Percentiles rank a stretch among this genome's conserved stretches.
These are phyloP conservation scores for Eristalis tenax DNA, from an alignment of 2,888 invertebrate genomes.

Conservation along the genomic window DNA sequence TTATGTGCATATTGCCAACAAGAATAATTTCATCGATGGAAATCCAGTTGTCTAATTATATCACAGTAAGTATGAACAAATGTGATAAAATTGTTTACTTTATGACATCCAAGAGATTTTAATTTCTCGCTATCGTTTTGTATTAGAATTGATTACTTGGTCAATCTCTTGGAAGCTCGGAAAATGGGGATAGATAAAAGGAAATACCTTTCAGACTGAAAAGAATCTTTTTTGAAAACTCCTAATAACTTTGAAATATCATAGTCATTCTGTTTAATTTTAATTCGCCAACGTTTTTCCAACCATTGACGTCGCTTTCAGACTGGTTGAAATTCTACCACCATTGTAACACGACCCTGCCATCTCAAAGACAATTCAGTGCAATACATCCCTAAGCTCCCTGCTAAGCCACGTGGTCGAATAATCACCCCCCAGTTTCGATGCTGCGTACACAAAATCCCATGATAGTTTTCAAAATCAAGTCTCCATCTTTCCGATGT, in stretches of 20 bases:
- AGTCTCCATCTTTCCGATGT: neutral
- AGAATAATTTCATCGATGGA: neutral
- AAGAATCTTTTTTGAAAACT: too few species aligned
- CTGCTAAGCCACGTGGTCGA: constrained; percentile 15
- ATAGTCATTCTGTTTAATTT: neutral
- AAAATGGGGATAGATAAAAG: too few species aligned
- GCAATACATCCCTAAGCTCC: neutral
- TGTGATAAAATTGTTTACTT: too few species aligned
- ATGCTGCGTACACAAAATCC: neutral
- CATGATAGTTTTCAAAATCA: neutral
- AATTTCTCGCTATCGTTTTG: neutral
- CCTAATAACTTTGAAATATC: too few species aligned
- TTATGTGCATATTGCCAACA: constrained; percentile 3
- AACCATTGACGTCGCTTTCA: neutral
- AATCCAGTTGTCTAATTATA: neutral
- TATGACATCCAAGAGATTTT: neutral
- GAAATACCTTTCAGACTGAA: too few species aligned
- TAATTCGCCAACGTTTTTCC: neutral
- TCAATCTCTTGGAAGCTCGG: too few species aligned
- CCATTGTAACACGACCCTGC: constrained; percentile 9
- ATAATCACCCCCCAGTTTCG: neutral
- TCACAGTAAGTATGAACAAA: too few species aligned
- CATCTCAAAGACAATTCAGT: neutral
- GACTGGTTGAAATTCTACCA: constrained; percentile 29
- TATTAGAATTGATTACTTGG: too few species aligned